Percentiles rank a stretch among this genome's conserved stretches.
These are phyloP conservation scores for Acleris sparsana DNA, from an alignment of 2,888 invertebrate genomes.

Conservation along the genomic window DNA sequence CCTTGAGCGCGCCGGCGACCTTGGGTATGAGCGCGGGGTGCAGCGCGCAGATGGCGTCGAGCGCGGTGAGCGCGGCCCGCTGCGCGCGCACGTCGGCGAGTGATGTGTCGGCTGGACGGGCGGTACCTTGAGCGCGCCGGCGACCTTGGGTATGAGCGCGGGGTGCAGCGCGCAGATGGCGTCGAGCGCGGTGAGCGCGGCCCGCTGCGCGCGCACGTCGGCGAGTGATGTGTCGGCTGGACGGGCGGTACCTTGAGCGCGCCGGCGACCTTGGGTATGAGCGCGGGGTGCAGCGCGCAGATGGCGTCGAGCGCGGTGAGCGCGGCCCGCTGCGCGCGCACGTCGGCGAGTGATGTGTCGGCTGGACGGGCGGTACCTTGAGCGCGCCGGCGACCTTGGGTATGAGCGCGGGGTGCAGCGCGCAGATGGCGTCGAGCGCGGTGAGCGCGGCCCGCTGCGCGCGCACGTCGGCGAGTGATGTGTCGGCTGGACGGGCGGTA, in stretches of 20 bases:
- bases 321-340: too few species aligned
- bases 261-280: too few species aligned
- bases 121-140: slow-evolving; percentile 94
- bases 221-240: too few species aligned
- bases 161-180: slow-evolving; percentile 93
- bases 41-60: slow-evolving; percentile 95
- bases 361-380: slow-evolving; percentile 79
- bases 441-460: slow-evolving; percentile 96
- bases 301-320: too few species aligned
- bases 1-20: slow-evolving; percentile 94
- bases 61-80: slow-evolving; percentile 95
- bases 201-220: slow-evolving; percentile 93
- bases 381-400: slow-evolving; percentile 94
- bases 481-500: too few species aligned
- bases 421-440: slow-evolving; percentile 96
- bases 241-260: too few species aligned
- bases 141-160: slow-evolving; percentile 92
- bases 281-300: too few species aligned
- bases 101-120: too few species aligned
- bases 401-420: slow-evolving; percentile 90
- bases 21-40: slow-evolving; percentile 92
- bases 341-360: too few species aligned
- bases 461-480: slow-evolving; percentile 89
- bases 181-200: slow-evolving; percentile 97
- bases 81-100: slow-evolving; percentile 92